Conservation (phyloP, 2,888 invertebrate genomes). For the Oeneis ivallda region DNA sequence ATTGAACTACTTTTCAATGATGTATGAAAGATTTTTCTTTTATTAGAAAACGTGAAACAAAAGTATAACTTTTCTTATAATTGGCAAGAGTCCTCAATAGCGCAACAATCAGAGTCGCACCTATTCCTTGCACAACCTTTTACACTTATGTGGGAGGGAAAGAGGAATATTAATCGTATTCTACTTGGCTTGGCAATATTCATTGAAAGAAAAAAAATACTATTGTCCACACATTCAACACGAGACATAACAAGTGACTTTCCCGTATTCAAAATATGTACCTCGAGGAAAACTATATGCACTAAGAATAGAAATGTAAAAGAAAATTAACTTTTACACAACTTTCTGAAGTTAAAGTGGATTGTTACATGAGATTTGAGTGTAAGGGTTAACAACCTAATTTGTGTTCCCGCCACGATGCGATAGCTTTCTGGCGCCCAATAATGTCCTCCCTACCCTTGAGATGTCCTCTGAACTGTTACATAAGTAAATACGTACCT, state of each 20-base stretch:
- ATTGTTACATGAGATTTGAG: background rate
- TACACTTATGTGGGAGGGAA: too few relatives aligned
- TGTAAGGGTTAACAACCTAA: constrained; percentile 24
- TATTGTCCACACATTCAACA: too few relatives aligned
- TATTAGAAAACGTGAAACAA: background rate
- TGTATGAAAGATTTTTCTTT: background rate
- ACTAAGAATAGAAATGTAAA: background rate
- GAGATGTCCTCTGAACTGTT: constrained; percentile 14
- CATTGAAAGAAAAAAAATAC: too few relatives aligned
- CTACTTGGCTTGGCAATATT: too few relatives aligned
- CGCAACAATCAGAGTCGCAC: too few relatives aligned
- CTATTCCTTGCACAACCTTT: too few relatives aligned
- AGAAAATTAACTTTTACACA: background rate
- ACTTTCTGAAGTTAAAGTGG: background rate
- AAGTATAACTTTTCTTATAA: too few relatives aligned
- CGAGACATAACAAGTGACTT: too few relatives aligned
- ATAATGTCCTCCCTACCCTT: constrained; percentile 30
- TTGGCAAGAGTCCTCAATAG: too few relatives aligned
- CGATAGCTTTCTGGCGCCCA: constrained; percentile 25
- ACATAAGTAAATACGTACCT: background rate
- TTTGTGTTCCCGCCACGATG: constrained; percentile 13
- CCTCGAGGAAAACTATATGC: background rate
- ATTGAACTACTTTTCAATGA: background rate
- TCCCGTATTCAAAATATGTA: too few relatives aligned
- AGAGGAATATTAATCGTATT: too few relatives aligned